Evolutionary conservation across 2,888 invertebrate genomes (phyloP), one percentile per base, ranked within the genome.

Genomic region (Crematogaster levior): DNA sequence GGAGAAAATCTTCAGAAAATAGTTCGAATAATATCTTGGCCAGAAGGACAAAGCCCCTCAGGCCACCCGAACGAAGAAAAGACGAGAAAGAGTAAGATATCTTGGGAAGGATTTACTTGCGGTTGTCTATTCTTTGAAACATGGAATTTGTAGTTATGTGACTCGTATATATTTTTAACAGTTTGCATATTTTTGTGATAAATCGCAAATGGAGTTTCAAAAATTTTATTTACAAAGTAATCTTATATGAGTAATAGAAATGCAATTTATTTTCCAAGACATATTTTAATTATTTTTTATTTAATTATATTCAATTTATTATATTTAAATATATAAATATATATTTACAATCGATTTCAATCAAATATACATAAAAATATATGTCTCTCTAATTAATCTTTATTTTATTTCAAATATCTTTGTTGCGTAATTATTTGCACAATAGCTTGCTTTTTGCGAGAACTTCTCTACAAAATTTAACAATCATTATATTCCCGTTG

Each of bases 1-100:
- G 34, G 34, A 70, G 70, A 79, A 79, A 68, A 70, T 68, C 56
- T 66, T 48, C 18, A 53, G 40, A 58, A 77, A 79, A 79, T 79
- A 43, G 34, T 21, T 56, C 43, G 77, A 43, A 70, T 70, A 70
- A 70, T 79, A 34, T 70, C 56, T 79, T 70, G 43, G 51, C 34
- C 51, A 65, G 30, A 61, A 48, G 56, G 66, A 77, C 53, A 70
- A 70, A 70, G 68, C 51, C n/a, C n/a, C 40, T 4, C 18, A n/a
- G 27, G 65, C 53, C 10, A 53, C 43, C n/a, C 15, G 34, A 53
- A 21, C 12, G 24, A 51, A 43, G 30, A 46, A 70, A 58, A 3
- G 43, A 43, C 18, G 18, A 68, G 68, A 68, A 56, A 66, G 65
- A 21, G 12, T 18, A 18, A 37, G 21, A 2, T 51, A 68, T 15